Base-by-base conservation (phyloP, 2,888 invertebrate species). In the Calameuta filiformis region DNA sequence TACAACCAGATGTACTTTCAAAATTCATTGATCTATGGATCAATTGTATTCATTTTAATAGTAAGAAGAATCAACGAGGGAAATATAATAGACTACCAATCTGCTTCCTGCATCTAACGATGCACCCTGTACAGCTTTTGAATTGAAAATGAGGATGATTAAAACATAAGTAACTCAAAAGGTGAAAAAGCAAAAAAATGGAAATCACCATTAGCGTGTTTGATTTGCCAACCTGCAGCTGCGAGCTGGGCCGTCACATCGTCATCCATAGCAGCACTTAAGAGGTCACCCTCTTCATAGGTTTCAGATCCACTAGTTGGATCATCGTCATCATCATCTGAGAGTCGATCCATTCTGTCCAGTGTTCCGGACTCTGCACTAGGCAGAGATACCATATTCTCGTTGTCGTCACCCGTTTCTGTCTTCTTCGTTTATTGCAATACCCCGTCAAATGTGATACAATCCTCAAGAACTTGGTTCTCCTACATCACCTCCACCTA, bases 201-300 rank as follows among this genome's bases (percentile, higher is more conserved):
- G 89, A 91, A 90, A 92, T 92, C 92, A 92, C 92, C 92, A 91
- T 92, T 90, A 90, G 88, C 90, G 90, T 91, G 89, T 91, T 92
- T 91, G 91, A 91, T 90, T 92, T 92, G 92, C 93, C 92, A 92
- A 97, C 98, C 98, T 91, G 98, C 98, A 87, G 98, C 98, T 77
- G 98, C 98, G 87, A 99, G 93, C 91, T 98, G 98, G 91, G 98
- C 97, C 84, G 98, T 98, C 87, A 99, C 97, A 90, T 98, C 98
- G 92, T 98, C 98, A 85, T 96, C 95, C 94, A 97, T 96, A 76
- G 96, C 96, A 79, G 95, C 95, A 84, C 96, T 95, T 92, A 98
- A 95, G 81, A 98, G 94, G 89, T 98, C 98, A 3, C 94, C 93
- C 77, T 95, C 95, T 89, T 97, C 98, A 87, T 96, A 96, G 85